Percentiles rank a stretch among this genome's conserved stretches.
phyloP scores from a whole-genome alignment of 2,888 invertebrate genomes.

The Drosophila percnosoma region DNA sequence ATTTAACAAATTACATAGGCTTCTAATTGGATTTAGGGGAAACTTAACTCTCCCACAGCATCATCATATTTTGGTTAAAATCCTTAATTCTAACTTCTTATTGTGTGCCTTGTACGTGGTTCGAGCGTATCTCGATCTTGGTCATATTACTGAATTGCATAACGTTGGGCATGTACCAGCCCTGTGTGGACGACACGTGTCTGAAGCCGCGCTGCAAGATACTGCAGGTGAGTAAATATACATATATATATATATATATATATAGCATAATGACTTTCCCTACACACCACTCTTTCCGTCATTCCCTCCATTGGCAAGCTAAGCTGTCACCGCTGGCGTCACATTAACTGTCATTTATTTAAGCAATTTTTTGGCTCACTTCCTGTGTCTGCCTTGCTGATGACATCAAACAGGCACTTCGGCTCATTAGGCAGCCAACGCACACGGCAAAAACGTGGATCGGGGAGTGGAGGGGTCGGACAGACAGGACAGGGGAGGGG shows the following conservation, averaged over 20 bases:
- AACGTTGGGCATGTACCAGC: conserved; percentile 99
- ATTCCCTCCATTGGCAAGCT: neutral
- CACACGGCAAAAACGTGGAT: conserved; percentile 17
- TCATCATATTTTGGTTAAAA: neutral
- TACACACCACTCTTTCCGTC: neutral
- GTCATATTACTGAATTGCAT: conserved; percentile 99
- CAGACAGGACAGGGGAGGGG: neutral
- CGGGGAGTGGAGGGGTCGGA: neutral
- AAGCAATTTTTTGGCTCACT: conserved; percentile 78
- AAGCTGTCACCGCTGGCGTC: conserved; percentile 60
- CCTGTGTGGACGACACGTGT: conserved; percentile 97
- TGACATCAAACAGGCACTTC: conserved; percentile 78
- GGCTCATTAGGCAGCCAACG: conserved; percentile 73
- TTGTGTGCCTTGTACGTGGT: conserved; percentile 90
- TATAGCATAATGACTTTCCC: conserved; percentile 12
- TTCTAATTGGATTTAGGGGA: neutral
- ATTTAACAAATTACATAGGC: neutral
- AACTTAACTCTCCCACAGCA: conserved; percentile 1
- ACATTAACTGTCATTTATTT: conserved; percentile 79
- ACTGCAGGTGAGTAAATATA: conserved; percentile 89
- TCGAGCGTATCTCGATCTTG: conserved; percentile 99
- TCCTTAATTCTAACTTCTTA: conserved; percentile 39
- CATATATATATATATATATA: neutral
- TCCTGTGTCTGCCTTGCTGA: conserved; percentile 68
- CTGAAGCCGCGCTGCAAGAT: conserved; percentile 95